Percentiles rank a stretch among this genome's conserved stretches.
phyloP scores from a whole-genome alignment of 2,113 vertebrate genomes.

The Toxotes jaculatrix region DNA sequence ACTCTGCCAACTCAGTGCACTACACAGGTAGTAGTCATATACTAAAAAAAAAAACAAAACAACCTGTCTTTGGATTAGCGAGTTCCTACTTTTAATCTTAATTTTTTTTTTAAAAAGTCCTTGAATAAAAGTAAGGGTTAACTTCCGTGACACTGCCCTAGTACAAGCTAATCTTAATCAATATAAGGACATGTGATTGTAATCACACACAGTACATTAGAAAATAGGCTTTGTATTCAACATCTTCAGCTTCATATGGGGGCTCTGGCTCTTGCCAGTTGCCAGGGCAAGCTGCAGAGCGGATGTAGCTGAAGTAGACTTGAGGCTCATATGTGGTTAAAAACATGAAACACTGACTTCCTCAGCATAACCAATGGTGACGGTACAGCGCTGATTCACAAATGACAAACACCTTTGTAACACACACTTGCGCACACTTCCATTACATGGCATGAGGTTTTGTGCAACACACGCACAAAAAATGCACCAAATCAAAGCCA shows the following conservation, averaged over 20 bases:
- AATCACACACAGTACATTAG: neutral
- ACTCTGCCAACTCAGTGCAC: neutral
- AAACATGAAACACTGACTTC: slow-evolving; percentile 82
- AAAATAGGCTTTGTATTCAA: slow-evolving; percentile 34
- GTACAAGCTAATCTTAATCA: slow-evolving; percentile 9
- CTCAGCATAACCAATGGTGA: slow-evolving; percentile 77
- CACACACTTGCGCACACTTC: slow-evolving; percentile 38
- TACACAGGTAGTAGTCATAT: neutral
- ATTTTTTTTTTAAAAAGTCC: neutral
- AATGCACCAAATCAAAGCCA: slow-evolving; percentile 24
- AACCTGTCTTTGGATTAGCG: neutral
- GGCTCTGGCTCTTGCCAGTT: slow-evolving; percentile 34
- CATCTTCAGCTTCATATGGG: slow-evolving; percentile 34
- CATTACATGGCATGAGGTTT: slow-evolving; percentile 19
- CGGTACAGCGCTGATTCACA: slow-evolving; percentile 82
- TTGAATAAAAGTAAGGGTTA: neutral
- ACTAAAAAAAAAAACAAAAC: neutral
- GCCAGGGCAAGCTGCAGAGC: slow-evolving; percentile 56
- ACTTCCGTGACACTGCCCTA: neutral
- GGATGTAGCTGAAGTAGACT: slow-evolving; percentile 76
- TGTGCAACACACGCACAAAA: slow-evolving; percentile 28
- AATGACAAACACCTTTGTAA: slow-evolving; percentile 75
- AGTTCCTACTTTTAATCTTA: neutral
- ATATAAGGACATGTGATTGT: neutral
- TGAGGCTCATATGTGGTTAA: slow-evolving; percentile 83